A percentile compares a stretch with the other conserved stretches of the same genome.
These are phyloP conservation scores for Ylistrum balloti DNA, from an alignment of 1,140 invertebrate genomes.

Conservation along the genomic window DNA sequence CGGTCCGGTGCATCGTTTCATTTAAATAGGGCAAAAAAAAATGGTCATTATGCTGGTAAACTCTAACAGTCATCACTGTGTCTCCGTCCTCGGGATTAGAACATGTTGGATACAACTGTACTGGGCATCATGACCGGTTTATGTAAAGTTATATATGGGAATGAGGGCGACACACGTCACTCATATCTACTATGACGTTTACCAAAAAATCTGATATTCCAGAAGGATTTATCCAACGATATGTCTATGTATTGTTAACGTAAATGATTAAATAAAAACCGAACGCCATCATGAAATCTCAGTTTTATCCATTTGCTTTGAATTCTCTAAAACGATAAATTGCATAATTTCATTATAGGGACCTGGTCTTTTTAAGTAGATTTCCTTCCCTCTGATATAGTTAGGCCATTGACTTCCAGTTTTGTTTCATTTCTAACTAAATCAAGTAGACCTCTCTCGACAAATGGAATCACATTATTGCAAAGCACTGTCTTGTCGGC, in stretches of 20 bases:
- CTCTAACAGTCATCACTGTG: not conserved
- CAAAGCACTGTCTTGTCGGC: not conserved
- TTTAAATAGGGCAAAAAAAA: not conserved
- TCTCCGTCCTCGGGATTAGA: not conserved
- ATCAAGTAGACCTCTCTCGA: not conserved
- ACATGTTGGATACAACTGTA: not conserved
- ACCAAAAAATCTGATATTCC: not conserved
- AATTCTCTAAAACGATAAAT: not conserved
- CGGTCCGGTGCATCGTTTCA: no score
- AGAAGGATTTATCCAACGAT: not conserved
- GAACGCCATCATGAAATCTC: not conserved
- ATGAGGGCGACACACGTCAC: no score
- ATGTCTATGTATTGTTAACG: not conserved
- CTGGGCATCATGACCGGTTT: not conserved
- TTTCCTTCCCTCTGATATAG: not conserved
- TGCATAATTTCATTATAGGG: not conserved
- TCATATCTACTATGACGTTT: not conserved
- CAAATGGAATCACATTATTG: not conserved
- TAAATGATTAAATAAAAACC: not conserved
- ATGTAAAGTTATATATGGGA: not conserved
- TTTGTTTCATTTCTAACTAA: not conserved
- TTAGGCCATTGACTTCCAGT: not conserved
- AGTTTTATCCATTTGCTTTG: not conserved
- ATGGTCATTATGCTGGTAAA: not conserved
- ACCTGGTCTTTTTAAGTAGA: not conserved